Conservation (phyloP, 1,140 invertebrate species). For the Pseudomyrmex sp. region DNA sequence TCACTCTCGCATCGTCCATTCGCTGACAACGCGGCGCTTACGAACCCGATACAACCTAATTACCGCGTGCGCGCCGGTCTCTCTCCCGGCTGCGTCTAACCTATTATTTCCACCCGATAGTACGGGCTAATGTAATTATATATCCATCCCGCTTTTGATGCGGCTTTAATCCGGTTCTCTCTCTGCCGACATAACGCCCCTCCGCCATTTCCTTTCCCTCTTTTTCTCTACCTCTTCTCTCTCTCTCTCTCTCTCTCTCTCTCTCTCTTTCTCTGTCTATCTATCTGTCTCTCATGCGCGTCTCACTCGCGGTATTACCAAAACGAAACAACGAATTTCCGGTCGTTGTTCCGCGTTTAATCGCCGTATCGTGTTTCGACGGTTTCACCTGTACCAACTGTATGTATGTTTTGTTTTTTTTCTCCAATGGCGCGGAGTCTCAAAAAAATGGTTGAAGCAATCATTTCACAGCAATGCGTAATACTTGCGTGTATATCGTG, state of each 20-base stretch:
- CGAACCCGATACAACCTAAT: constrained; percentile 80
- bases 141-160: constrained; percentile 83
- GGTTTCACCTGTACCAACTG: constrained; percentile 54
- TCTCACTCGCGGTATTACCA: not conserved
- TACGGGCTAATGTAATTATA: constrained; percentile 82
- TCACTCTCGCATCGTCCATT: constrained; percentile 14
- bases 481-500: constrained; percentile 2
- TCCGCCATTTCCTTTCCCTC: constrained; percentile 37
- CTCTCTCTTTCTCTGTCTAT: not conserved
- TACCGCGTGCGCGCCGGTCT: constrained; percentile 71
- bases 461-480: constrained; percentile 34
- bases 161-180: constrained; percentile 80
- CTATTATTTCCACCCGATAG: constrained; percentile 83
- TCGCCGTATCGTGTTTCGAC: constrained; percentile 18
- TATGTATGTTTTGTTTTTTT: not conserved
- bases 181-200: constrained; percentile 16
- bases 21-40: constrained; percentile 60
- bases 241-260: not conserved
- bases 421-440: constrained; percentile 12
- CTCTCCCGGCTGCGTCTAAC: constrained; percentile 75
- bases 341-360: constrained; percentile 30
- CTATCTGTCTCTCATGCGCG: too few species aligned
- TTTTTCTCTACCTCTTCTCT: not conserved
- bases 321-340: constrained; percentile 60
- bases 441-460: constrained; percentile 34